These are phyloP conservation scores for Sitobion miscanthi DNA, from an alignment of 1,140 invertebrate genomes.

Conservation along the genomic window DNA sequence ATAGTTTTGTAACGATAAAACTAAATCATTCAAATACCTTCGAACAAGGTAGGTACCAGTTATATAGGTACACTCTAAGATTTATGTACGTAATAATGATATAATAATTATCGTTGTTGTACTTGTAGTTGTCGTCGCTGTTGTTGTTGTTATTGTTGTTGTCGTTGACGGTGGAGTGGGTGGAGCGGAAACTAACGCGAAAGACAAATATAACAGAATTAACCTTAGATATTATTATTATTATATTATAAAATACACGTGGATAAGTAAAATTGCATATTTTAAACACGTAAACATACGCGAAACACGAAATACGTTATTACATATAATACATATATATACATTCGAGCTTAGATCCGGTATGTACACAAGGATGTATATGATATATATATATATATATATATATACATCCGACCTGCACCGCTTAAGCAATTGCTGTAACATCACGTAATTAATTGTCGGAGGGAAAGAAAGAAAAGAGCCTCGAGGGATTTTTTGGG, in stretches of 20 bases:
- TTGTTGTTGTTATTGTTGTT: neutral
- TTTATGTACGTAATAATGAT: neutral
- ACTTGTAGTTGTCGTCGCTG: neutral
- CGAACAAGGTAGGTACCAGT: neutral
- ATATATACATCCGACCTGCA: neutral
- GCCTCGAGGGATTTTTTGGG: neutral
- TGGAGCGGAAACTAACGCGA: neutral
- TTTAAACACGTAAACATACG: slow-evolving; percentile 37
- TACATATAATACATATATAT: neutral
- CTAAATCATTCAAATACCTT: neutral
- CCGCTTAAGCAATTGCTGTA: neutral
- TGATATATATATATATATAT: neutral
- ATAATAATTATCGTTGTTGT: neutral
- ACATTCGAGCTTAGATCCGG: neutral
- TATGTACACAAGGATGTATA: neutral
- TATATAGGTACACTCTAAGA: neutral
- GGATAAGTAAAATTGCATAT: slow-evolving; percentile 16
- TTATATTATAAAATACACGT: slow-evolving; percentile 7
- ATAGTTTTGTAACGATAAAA: neutral
- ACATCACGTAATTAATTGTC: slow-evolving; percentile 23
- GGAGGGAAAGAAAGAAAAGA: slow-evolving; percentile 26
- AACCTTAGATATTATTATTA: slow-evolving; percentile 3
- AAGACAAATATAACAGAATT: slow-evolving; percentile 16
- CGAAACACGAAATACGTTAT: neutral
- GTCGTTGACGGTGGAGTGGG: neutral